phyloP scores from a whole-genome alignment of 2,888 invertebrate genomes.

The Spialia ferax region DNA sequence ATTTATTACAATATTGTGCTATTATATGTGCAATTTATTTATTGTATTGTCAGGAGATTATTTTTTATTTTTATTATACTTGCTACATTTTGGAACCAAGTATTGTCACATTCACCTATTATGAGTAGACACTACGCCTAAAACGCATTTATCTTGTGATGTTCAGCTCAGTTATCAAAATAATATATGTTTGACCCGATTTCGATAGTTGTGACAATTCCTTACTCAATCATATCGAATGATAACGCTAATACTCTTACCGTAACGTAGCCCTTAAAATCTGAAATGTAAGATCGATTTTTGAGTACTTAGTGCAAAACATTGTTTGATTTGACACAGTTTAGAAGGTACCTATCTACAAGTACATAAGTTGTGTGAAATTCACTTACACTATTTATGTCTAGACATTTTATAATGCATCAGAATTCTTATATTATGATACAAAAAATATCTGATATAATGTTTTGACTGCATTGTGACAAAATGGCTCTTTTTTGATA shows the following conservation, averaged over 20 bases:
- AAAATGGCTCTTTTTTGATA: not conserved
- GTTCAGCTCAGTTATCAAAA: slow-evolving; percentile 61
- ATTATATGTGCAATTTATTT: too few species aligned
- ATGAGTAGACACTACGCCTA: too few species aligned
- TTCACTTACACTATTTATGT: slow-evolving; percentile 57
- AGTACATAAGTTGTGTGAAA: slow-evolving; percentile 45
- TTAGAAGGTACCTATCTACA: slow-evolving; percentile 44
- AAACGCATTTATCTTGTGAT: slow-evolving; percentile 51
- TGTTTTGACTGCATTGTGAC: not conserved
- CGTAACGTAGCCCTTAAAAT: slow-evolving; percentile 46
- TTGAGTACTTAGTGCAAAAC: slow-evolving; percentile 44
- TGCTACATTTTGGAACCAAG: too few species aligned
- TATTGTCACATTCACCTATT: not conserved
- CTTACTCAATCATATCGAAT: slow-evolving; percentile 59
- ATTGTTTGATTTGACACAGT: slow-evolving; percentile 55
- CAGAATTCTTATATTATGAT: not conserved
- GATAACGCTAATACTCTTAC: slow-evolving; percentile 56
- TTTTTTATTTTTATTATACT: too few species aligned
- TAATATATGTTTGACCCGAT: slow-evolving; percentile 73
- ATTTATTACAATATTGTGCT: too few species aligned
- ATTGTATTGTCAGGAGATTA: too few species aligned
- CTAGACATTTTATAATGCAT: slow-evolving; percentile 45
- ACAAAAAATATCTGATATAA: not conserved
- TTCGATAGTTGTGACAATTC: slow-evolving; percentile 57
- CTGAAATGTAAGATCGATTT: slow-evolving; percentile 51